Base-by-base conservation (phyloP, 2,113 vertebrate species). In the Chionodraco myersi region DNA sequence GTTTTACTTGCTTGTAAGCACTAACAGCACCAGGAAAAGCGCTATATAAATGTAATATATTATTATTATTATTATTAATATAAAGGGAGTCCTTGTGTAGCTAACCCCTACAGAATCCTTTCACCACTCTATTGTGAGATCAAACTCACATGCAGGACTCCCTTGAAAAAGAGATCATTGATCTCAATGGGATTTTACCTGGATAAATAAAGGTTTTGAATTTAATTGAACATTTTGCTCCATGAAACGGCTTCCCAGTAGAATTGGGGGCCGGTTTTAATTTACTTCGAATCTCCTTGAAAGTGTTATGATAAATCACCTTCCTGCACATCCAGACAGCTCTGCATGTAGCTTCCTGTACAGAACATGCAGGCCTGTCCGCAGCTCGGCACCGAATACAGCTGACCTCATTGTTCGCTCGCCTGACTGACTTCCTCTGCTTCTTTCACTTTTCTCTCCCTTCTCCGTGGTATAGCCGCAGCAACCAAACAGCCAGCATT, bases 271-370 rank as follows among this genome's bases (percentile, higher is more conserved):
- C 41, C 74, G 71, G 7, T 71, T 78, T 76, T 72, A n/a, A 41
- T 66, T 30, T 62, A 51, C 36, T 68, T 11, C 14, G 12, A 34
- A 48, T 67, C 49, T 79, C 54, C 21, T 52, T 36, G 18, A 60
- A 74, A 68, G 45, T 21, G 64, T 72, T 41, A 23, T 63, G 72
- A 83, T 77, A 66, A 79, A 88, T 59, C 30, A 61, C 72, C 68
- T 57, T 61, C 6, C 26, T n/a, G 21, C n/a, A 15, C 8, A 52
- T 23, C 10, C 51, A 26, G 67, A 49, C 67, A 59, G 21, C 56
- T 54, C 41, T 34, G 60, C 62, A 23, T 26, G 58, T n/a, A 44
- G 54, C 53, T 66, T 66, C 36, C 63, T 66, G 12, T 59, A 44
- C 51, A 18, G 21, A 4, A 16, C 45, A 49, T 44, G 72, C 44